These are phyloP conservation scores for Rhineura floridana DNA, from an alignment of 2,113 vertebrate species.

Conservation along the genomic window DNA sequence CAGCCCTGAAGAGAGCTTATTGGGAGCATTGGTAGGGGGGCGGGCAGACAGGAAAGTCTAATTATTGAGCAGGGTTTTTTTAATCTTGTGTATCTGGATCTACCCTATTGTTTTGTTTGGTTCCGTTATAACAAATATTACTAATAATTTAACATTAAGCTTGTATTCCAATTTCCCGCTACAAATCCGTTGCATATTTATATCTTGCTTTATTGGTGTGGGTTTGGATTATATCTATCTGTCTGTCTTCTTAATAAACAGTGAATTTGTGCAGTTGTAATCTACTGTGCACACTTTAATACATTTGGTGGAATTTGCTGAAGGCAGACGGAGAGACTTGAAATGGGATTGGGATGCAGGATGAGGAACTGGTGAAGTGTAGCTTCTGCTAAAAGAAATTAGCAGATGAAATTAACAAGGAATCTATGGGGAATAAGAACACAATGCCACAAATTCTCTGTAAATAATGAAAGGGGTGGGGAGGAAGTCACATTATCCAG, in stretches of 20 bases:
- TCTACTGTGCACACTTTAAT: constrained; percentile 10
- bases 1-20: neutral
- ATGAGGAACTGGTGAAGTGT: neutral
- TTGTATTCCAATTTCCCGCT: neutral
- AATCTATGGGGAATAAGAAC: neutral
- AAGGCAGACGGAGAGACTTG: neutral
- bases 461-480: neutral
- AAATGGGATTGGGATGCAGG: neutral
- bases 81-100: neutral
- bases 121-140: neutral
- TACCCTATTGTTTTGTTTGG: neutral
- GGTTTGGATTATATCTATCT: neutral
- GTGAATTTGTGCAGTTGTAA: constrained; percentile 6
- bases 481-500: neutral
- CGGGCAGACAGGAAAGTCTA: neutral
- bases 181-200: neutral
- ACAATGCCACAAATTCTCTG: neutral
- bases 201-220: neutral
- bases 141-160: neutral
- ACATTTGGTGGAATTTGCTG: neutral
- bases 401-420: neutral
- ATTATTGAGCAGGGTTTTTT: neutral
- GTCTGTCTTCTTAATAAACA: neutral
- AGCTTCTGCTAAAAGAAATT: neutral
- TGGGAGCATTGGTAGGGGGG: neutral